Evolutionary conservation across 1,140 invertebrate species (phyloP), one percentile per base, ranked within the genome.

Genomic region (Apocrypta bakeri): DNA sequence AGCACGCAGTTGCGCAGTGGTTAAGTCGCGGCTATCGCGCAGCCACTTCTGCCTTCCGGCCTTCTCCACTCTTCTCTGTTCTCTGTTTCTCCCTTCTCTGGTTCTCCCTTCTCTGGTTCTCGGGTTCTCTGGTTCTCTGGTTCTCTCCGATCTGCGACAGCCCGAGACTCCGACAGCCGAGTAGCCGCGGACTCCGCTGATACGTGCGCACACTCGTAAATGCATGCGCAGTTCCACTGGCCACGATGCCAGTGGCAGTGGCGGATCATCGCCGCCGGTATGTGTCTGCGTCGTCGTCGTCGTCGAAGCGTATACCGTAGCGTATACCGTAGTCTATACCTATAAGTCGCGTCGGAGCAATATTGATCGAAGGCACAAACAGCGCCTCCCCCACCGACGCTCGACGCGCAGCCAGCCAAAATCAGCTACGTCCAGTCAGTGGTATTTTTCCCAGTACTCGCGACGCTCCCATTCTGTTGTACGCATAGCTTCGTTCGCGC

Each of bases 391-490:
- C 63, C 24, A n/a, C 63, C 63, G 61, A 1, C 63, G 63, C 63
- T 25, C 29, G 17, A 9, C 68, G 11, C 68, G 68, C 27, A 0
- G 66, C 12, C n/a, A n/a, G 33, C 33, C 33, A 37, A 37, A 2
- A 9, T 37, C 33, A 4, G 33, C 9, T 8, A 11, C 31, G 17
- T 8, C 29, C 68, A 71, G 68, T 71, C 68, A 71, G 68, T 71
- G 68, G 27, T 17, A 31, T 71, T 71, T 71, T 71, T 71, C 6
- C 68, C 68, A 25, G 68, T 31, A 37, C 29, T 31, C 68, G 68
- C 3, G 68, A 37, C 68, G 68, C 68, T 33, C 14, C 17, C 64
- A 24, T 24, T 11, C 1, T 12, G 27, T 17, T 17, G 42, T 17
- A 17, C 14, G 1, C 17, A 21, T 56, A 56, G 48, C 48, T 21